These are phyloP conservation scores for Caenorhabditis inopinata DNA, from an alignment of 1,140 invertebrate species.

Conservation along the genomic window DNA sequence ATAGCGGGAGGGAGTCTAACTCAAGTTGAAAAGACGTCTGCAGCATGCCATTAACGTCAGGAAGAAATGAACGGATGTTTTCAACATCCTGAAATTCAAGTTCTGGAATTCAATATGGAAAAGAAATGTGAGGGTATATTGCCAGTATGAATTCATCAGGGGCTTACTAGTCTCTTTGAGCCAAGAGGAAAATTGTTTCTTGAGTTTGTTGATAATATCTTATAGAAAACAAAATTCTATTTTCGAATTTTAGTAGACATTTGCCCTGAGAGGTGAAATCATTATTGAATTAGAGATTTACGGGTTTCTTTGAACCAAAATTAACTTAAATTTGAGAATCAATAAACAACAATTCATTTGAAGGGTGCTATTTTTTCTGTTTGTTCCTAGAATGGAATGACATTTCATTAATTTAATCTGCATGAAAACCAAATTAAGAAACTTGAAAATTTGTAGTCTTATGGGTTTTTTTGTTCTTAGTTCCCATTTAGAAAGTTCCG, in stretches of 20 bases:
- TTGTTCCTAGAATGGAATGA: too few species aligned
- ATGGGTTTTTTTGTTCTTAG: background rate
- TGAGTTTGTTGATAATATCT: too few species aligned
- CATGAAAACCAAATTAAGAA: background rate
- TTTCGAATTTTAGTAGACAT: too few species aligned
- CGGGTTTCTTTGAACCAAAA: too few species aligned
- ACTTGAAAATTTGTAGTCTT: background rate
- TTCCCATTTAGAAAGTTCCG: background rate
- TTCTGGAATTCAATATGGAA: background rate
- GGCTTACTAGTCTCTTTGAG: background rate
- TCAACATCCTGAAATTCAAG: background rate
- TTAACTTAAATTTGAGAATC: too few species aligned
- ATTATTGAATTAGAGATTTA: too few species aligned
- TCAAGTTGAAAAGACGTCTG: background rate
- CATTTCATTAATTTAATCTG: background rate
- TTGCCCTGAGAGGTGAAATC: too few species aligned
- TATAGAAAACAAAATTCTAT: too few species aligned
- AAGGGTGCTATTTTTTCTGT: too few species aligned
- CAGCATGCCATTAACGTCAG: constrained; percentile 2
- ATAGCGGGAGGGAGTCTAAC: too few species aligned
- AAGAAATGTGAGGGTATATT: background rate
- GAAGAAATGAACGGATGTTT: background rate
- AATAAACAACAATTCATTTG: too few species aligned
- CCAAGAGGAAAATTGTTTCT: too few species aligned
- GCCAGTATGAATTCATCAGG: background rate